A percentile compares a stretch with the other conserved stretches of the same genome.
These are phyloP conservation scores for Melanotaenia parkinsoni DNA, from an alignment of 2,797 vertebrate species.

Conservation along the genomic window DNA sequence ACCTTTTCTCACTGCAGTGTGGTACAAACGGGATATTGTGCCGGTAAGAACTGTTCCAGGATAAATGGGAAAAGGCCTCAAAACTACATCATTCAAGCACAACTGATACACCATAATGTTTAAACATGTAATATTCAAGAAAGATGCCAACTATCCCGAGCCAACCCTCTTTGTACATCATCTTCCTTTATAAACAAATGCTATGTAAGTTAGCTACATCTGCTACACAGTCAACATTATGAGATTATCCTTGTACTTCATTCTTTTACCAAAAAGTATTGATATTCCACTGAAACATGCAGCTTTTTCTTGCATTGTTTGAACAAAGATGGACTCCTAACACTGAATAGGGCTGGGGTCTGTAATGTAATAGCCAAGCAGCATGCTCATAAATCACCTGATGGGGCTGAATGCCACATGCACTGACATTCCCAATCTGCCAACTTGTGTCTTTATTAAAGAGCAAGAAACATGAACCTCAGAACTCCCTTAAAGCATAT, in stretches of 20 bases:
- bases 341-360: slow-evolving; percentile 60
- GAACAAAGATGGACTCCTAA: slow-evolving; percentile 54
- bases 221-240: slow-evolving; percentile 49
- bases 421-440: slow-evolving; percentile 77
- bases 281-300: slow-evolving; percentile 64
- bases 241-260: slow-evolving; percentile 53
- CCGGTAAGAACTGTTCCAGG: neutral
- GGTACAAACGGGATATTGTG: neutral
- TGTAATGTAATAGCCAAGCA: slow-evolving; percentile 74
- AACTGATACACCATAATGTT: slow-evolving; percentile 27
- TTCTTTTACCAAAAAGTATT: slow-evolving; percentile 62
- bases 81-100: neutral
- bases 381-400: slow-evolving; percentile 80
- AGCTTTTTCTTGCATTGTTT: slow-evolving; percentile 53
- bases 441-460: slow-evolving; percentile 82
- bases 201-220: slow-evolving; percentile 54
- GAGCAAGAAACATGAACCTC: slow-evolving; percentile 43
- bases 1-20: slow-evolving; percentile 18
- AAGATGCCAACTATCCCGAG: slow-evolving; percentile 32
- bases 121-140: slow-evolving; percentile 51
- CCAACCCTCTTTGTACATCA: slow-evolving; percentile 11
- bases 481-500: slow-evolving; percentile 17
- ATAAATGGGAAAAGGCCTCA: slow-evolving; percentile 6
- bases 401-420: slow-evolving; percentile 67
- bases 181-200: slow-evolving; percentile 46